A percentile compares a stretch with the other conserved stretches of the same genome.
Evolutionary conservation across 2,113 vertebrate genomes (phyloP).

Genomic region (Hylia prasina): DNA sequence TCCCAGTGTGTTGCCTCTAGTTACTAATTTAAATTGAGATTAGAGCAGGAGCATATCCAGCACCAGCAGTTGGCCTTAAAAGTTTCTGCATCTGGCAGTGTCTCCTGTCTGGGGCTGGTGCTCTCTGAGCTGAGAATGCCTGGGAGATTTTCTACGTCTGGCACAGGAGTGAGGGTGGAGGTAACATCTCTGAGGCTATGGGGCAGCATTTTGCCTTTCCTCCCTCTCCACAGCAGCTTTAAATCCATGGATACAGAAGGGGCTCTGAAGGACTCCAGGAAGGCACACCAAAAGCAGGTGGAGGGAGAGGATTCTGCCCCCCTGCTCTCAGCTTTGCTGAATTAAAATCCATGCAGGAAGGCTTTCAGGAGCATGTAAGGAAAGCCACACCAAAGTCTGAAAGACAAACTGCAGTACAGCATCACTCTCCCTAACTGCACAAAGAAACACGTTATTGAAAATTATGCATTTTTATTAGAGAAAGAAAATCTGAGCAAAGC

Average conservation of each 20-base stretch:
- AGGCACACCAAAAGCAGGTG: background rate
- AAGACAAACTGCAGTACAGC: background rate
- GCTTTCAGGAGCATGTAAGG: background rate
- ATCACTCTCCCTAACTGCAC: background rate
- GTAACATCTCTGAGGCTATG: background rate
- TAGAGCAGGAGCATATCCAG: slow-evolving; percentile 11
- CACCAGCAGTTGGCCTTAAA: background rate
- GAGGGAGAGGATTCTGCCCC: background rate
- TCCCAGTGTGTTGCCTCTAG: background rate
- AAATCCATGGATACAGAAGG: background rate
- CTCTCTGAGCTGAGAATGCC: background rate
- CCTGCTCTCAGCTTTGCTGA: background rate
- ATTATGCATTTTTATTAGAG: background rate
- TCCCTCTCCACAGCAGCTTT: background rate
- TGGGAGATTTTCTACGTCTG: background rate
- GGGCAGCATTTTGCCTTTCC: background rate
- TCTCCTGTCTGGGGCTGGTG: background rate
- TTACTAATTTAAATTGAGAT: slow-evolving; percentile 59
- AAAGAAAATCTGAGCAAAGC: background rate
- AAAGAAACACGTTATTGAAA: background rate
- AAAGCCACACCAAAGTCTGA: background rate
- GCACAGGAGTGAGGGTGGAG: background rate
- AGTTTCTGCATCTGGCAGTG: background rate
- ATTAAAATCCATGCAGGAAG: background rate
- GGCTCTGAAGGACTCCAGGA: background rate